Conservation (phyloP, 2,113 vertebrate species). For the Sander vitreus region DNA sequence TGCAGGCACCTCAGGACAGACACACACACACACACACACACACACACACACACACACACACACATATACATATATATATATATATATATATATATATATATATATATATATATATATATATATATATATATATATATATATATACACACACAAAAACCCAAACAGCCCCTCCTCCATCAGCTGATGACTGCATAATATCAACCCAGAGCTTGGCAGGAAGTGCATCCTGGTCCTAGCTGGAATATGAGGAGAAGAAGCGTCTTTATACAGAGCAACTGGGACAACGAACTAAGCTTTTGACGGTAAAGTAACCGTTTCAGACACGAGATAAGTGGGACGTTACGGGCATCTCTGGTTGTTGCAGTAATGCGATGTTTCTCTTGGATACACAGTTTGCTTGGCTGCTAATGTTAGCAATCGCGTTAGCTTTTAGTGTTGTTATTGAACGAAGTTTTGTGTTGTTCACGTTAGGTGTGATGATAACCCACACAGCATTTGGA, state of each 20-base stretch:
- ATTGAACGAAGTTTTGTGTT: slow-evolving; percentile 48
- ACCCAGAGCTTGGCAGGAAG: slow-evolving; percentile 76
- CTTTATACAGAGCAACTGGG: background rate
- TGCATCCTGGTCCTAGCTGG: slow-evolving; percentile 53
- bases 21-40: background rate
- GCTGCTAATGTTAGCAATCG: slow-evolving; percentile 62
- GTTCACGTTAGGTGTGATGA: background rate
- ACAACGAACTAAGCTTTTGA: slow-evolving; percentile 34
- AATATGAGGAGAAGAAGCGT: slow-evolving; percentile 63
- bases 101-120: no score
- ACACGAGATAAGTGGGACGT: background rate
- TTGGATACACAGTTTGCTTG: background rate
- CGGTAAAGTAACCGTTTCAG: slow-evolving; percentile 46
- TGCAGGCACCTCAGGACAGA: background rate
- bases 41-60: no score
- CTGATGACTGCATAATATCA: slow-evolving; percentile 73
- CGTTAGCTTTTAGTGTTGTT: slow-evolving; percentile 51
- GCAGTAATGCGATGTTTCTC: background rate
- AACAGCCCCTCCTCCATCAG: slow-evolving; percentile 75
- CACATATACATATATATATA: no score
- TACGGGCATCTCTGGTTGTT: accelerated
- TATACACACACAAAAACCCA: background rate
- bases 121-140: no score
- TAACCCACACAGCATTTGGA: background rate
- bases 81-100: no score